Evolutionary conservation across 2,113 vertebrate genomes (phyloP), one percentile per base, ranked within the genome.

Genomic region (Mystacornis crossleyi): DNA sequence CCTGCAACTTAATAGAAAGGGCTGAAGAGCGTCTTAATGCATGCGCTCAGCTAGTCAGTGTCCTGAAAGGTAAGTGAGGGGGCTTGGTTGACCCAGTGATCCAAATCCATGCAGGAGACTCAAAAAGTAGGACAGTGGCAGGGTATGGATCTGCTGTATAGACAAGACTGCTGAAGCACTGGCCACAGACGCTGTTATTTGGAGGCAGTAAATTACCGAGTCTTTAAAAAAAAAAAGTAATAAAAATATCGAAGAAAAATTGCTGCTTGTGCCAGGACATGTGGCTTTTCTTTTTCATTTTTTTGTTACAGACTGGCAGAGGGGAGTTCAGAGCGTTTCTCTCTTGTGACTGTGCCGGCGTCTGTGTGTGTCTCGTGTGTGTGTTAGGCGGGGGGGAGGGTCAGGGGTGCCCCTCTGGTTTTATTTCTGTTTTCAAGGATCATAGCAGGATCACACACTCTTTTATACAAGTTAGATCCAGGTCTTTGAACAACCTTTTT

Each of bases 381-480:
- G 81, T 61, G 81, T 81, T 67, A 94, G 91, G 93, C 21, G 80
- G 87, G 96, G 88, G 90, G 95, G 93, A 86, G 92, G 94, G 89
- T 88, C 36, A 62, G 94, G 95, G 90, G 70, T 18, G 17, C 94
- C 92, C 75, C 89, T 77, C 58, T 93, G 94, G 50, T 93, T 97
- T 97, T 95, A 77, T 95, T 96, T 87, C n/a, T 62, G n/a, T 96
- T 96, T 95, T 95, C 96, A 97, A 98, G 93, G 94, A 96, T 98
- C 97, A 97, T 94, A 97, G 89, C 82, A 85, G 97, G 97, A 98
- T 98, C 97, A 96, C 96, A 97, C 95, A 93, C 95, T 97, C 97
- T 98, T 98, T 98, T 98, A 96, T 98, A 98, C 97, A 98, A 95
- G 97, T 97, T 97, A 97, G 97, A 98, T 97, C 97, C 98, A 98